Conservation (phyloP, 1,140 invertebrate species). For the Prorops nasuta region DNA sequence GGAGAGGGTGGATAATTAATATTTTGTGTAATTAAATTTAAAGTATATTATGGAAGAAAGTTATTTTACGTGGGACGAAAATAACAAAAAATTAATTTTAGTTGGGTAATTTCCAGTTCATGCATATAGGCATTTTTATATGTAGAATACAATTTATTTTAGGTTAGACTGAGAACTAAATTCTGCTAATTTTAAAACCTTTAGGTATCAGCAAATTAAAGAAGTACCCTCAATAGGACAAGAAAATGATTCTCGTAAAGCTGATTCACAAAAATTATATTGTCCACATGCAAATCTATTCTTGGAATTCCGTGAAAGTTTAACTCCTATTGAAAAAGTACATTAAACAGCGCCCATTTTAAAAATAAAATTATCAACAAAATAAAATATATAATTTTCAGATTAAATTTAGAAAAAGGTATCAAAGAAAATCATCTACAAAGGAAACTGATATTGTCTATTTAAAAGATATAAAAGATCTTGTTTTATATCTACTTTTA, state of each 20-base stretch:
- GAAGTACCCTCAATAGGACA: too few relatives aligned
- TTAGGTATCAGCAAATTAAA: too few relatives aligned
- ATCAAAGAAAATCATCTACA: conserved; percentile 57
- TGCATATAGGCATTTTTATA: too few relatives aligned
- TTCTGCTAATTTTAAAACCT: too few relatives aligned
- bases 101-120: conserved; percentile 53
- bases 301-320: conserved; percentile 35
- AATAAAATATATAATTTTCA: conserved; percentile 33
- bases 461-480: conserved; percentile 66
- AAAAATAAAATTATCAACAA: not conserved
- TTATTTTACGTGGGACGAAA: conserved; percentile 58
- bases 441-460: conserved; percentile 59
- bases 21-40: conserved; percentile 1
- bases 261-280: conserved; percentile 28
- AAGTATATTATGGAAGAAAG: conserved; percentile 25
- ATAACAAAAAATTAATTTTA: conserved; percentile 42
- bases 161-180: too few relatives aligned
- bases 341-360: not conserved
- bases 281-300: conserved; percentile 38
- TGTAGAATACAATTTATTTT: too few relatives aligned
- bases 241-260: too few relatives aligned
- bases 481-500: conserved; percentile 60
- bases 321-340: conserved; percentile 41
- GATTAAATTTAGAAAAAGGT: conserved; percentile 60
- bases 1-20: conserved; percentile 5